Evolutionary conservation across 2,113 vertebrate species (phyloP).

Genomic region (Salvator merianae): DNA sequence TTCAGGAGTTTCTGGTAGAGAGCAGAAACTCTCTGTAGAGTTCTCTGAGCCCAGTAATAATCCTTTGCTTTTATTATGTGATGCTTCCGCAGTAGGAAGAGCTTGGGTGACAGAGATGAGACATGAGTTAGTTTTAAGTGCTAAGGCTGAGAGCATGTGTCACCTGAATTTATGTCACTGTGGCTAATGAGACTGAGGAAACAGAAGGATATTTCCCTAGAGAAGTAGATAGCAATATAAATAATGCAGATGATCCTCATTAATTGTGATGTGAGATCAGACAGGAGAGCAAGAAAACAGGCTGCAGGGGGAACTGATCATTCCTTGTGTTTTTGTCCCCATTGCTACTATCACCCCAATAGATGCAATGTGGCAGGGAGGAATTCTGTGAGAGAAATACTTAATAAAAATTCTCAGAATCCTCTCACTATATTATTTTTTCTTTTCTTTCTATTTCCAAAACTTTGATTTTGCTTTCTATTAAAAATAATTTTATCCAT

Average conservation of each 20-base stretch:
- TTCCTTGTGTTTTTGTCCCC: neutral
- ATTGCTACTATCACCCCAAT: too few relatives aligned
- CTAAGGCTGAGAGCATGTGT: neutral
- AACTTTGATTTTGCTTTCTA: neutral
- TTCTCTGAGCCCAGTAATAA: neutral
- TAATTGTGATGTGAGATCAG: neutral
- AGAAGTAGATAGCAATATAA: neutral
- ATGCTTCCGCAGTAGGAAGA: neutral
- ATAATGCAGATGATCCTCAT: neutral
- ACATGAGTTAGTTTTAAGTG: neutral
- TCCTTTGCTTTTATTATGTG: neutral
- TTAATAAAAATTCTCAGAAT: neutral
- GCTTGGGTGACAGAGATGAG: neutral
- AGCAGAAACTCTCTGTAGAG: neutral
- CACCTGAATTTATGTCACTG: neutral
- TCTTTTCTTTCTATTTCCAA: rapidly evolving
- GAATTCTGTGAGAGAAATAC: neutral
- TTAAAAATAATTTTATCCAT: neutral
- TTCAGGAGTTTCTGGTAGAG: neutral
- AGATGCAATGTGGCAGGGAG: neutral
- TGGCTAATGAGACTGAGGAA: neutral
- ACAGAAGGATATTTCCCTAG: neutral
- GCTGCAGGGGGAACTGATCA: neutral
- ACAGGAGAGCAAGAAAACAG: neutral
- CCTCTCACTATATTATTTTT: rapidly evolving